Conservation (phyloP, 2,888 invertebrate species). For the Agapetus fuscipes region DNA sequence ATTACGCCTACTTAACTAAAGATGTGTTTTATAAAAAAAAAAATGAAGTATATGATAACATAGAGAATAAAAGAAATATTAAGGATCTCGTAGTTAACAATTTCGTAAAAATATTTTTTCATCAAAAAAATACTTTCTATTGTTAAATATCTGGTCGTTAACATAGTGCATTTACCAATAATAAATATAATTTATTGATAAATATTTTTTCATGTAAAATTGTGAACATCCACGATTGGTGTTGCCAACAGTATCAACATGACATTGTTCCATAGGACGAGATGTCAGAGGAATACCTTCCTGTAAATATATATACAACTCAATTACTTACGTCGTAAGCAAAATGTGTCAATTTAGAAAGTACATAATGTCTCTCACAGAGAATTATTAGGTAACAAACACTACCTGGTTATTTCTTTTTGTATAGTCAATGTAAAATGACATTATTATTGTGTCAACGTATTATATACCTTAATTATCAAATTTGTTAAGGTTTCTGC, state of each 20-base stretch:
- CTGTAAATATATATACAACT: neutral
- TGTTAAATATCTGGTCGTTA: neutral
- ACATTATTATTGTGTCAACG: too few relatives aligned
- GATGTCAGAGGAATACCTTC: neutral
- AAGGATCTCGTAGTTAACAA: neutral
- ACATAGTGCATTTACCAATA: neutral
- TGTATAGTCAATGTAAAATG: too few relatives aligned
- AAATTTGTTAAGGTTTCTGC: too few relatives aligned
- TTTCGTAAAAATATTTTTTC: neutral
- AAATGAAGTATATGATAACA: too few relatives aligned
- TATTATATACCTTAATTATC: too few relatives aligned
- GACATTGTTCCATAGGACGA: too few relatives aligned
- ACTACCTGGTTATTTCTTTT: too few relatives aligned
- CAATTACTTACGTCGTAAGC: neutral
- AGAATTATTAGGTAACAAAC: too few relatives aligned
- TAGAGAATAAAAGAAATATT: neutral
- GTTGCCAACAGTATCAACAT: too few relatives aligned
- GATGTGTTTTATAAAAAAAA: neutral
- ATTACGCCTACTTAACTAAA: conserved; percentile 3
- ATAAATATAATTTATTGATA: neutral
- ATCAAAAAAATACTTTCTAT: neutral
- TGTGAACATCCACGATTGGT: too few relatives aligned
- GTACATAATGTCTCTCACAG: too few relatives aligned
- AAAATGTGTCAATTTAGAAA: conserved; percentile 2
- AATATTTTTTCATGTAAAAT: neutral